A percentile compares a stretch with the other conserved stretches of the same genome.
phyloP scores from a whole-genome alignment of 2,113 vertebrate species.

The Peromyscus polionotus region DNA sequence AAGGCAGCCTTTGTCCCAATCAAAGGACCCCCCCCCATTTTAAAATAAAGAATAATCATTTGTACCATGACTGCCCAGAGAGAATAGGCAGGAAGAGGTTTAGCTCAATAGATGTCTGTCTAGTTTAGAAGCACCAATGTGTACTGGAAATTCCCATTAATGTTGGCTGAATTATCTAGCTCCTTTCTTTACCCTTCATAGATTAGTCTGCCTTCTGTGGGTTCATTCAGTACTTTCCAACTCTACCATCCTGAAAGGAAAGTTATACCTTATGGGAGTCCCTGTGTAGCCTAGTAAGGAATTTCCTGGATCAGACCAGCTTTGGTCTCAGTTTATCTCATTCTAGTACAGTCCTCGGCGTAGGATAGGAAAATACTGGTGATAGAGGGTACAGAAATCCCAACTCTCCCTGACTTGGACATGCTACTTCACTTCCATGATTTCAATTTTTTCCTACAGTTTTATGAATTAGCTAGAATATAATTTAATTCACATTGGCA shows the following conservation, averaged over 20 bases:
- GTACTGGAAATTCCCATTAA: constrained; percentile 66
- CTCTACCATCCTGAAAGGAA: constrained; percentile 40
- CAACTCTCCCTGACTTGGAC: background rate
- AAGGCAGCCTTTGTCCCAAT: background rate
- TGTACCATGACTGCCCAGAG: background rate
- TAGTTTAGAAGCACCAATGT: constrained; percentile 40
- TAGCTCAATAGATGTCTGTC: constrained; percentile 23
- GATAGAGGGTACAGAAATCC: background rate
- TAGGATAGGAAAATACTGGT: background rate
- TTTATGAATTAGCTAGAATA: background rate
- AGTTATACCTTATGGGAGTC: constrained; percentile 4
- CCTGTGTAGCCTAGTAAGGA: background rate
- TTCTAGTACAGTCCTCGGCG: background rate
- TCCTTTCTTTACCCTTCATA: constrained; percentile 53
- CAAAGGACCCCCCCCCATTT: background rate
- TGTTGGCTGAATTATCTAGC: constrained; percentile 68
- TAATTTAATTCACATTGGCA: background rate
- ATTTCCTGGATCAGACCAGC: background rate
- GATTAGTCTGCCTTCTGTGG: constrained; percentile 61
- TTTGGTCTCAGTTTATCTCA: background rate
- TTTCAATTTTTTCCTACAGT: background rate
- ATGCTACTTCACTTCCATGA: background rate
- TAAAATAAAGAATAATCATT: background rate
- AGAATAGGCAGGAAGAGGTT: background rate
- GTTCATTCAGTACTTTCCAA: constrained; percentile 73